Percentiles rank a stretch among this genome's conserved stretches.
Evolutionary conservation across 2,797 vertebrate species (phyloP).

Genomic region (Cyclopterus lumpus): DNA sequence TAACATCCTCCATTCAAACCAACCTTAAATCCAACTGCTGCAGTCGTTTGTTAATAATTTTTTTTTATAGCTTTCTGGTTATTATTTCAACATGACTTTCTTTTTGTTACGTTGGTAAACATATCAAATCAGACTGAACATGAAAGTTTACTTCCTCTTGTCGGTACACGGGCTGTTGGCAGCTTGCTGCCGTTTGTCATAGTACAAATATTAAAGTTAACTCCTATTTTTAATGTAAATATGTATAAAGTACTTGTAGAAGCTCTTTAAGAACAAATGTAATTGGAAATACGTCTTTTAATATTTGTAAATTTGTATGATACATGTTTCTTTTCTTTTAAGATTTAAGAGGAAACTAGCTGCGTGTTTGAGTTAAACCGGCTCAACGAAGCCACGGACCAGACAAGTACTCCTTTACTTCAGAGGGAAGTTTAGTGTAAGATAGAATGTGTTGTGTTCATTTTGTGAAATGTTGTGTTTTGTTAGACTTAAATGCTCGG

Average conservation of each 20-base stretch:
- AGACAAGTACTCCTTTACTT: background rate
- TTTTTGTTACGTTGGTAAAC: background rate
- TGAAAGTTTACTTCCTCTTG: background rate
- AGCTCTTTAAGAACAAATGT: background rate
- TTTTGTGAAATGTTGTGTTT: background rate
- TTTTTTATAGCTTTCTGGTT: background rate
- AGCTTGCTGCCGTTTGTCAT: background rate
- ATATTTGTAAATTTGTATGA: constrained; percentile 20
- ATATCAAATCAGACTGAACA: background rate
- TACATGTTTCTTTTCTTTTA: background rate
- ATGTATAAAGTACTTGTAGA: constrained; percentile 32
- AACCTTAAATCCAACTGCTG: background rate
- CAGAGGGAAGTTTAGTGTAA: background rate
- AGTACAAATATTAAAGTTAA: background rate
- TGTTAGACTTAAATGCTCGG: background rate
- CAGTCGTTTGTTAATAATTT: background rate
- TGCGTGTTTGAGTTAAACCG: background rate
- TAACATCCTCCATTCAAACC: background rate
- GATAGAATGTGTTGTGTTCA: constrained; percentile 11
- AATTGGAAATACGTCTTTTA: background rate
- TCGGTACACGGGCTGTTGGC: background rate
- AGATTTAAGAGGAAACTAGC: background rate
- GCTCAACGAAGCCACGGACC: background rate
- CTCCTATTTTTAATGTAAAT: constrained; percentile 42
- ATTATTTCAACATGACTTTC: background rate